These are phyloP conservation scores for Chydorus sphaericus DNA, from an alignment of 2,888 invertebrate genomes.

Conservation along the genomic window DNA sequence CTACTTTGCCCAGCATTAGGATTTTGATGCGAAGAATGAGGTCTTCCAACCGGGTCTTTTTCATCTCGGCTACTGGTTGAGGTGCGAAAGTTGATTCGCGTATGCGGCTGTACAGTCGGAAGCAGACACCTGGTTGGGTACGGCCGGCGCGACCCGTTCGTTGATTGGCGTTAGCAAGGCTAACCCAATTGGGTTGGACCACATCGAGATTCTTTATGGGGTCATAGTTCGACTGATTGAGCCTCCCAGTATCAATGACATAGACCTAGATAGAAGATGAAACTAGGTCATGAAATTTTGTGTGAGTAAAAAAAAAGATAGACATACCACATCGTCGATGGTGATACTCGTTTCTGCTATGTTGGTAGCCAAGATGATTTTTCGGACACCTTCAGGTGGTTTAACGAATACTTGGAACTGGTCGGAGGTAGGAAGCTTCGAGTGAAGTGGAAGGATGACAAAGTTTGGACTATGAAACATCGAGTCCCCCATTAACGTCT, in stretches of 20 bases:
- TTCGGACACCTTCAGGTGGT: constrained; percentile 49
- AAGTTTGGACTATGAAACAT: constrained; percentile 29
- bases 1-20: constrained; percentile 50
- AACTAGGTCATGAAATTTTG: too few species aligned
- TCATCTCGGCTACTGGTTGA: constrained; percentile 66
- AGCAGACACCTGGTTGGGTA: constrained; percentile 73
- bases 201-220: constrained; percentile 54
- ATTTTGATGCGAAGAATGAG: constrained; percentile 68
- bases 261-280: too few species aligned
- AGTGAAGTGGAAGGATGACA: constrained; percentile 66
- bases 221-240: constrained; percentile 62
- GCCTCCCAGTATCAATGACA: too few species aligned
- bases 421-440: constrained; percentile 65
- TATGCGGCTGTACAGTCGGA: constrained; percentile 56
- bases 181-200: constrained; percentile 59
- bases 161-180: constrained; percentile 70
- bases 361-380: constrained; percentile 78
- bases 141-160: constrained; percentile 81
- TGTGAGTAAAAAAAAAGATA: too few species aligned
- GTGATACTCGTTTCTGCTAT: constrained; percentile 95
- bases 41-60: constrained; percentile 65
- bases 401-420: constrained; percentile 62
- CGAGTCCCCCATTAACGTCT: constrained; percentile 16
- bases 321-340: constrained; percentile 85
- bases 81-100: constrained; percentile 46